Base-by-base conservation (phyloP, 2,888 invertebrate species). In the Carterocephalus palaemon region DNA sequence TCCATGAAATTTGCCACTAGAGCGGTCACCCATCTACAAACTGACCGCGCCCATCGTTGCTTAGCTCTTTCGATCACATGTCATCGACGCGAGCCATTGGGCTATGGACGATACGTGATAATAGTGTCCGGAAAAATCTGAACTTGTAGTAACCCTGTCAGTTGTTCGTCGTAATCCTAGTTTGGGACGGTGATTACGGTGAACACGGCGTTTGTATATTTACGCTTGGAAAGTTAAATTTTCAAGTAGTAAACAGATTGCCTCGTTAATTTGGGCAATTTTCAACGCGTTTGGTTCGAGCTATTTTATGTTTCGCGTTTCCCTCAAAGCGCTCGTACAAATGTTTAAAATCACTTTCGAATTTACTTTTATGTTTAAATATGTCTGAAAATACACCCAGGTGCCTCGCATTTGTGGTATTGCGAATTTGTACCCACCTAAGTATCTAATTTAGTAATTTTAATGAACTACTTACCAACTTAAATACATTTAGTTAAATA, bases 231-330 rank as follows among this genome's bases (percentile, higher is more conserved):
- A 45, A 45, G 45, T 45, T 45, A 45, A 45, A 45, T 45, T 45
- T 45, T 45, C 45, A 45, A 45, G 45, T 45, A 45, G 45, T 45
- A 45, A 45, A 45, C 45, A 38, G 37, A 45, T 45, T 45, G 45
- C 37, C 45, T 31, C 45, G 45, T 45, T 45, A 45, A 45, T 45
- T 45, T 45, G 45, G 45, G 37, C 37, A 45, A 45, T 45, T 45
- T 45, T 45, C 45, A 45, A 37, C 45, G 45, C 45, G 31, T 37
- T 45, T 45, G 37, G 37, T 45, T 45, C 31, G 15, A 36, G 31
- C 24, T 24, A 31, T 45, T 45, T 45, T 37, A 43, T 31, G 36
- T 31, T 15, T 28, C 19, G 28, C 42, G 4, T 42, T 36, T 13
- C 22, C 26, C 23, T 43, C 17, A 16, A 29, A 36, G 13, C 23